Evolutionary conservation across 2,113 vertebrate genomes (phyloP).

Genomic region (Fulmarus glacialis): DNA sequence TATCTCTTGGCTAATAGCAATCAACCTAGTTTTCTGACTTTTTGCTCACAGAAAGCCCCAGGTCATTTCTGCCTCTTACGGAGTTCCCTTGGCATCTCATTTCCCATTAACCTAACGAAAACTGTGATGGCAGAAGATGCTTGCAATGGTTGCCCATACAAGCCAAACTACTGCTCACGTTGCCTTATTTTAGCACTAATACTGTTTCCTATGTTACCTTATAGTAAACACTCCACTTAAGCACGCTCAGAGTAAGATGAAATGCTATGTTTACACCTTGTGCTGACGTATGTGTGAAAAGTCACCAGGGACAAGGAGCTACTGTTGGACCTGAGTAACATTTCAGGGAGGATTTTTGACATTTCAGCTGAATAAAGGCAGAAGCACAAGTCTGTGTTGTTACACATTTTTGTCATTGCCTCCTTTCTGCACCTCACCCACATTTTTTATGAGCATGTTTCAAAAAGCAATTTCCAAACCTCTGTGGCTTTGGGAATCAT

Average conservation of each 20-base stretch:
- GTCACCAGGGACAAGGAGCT: accelerated
- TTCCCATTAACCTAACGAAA: not conserved
- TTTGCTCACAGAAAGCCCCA: not conserved
- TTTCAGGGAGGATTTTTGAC: not conserved
- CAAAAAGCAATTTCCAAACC: not conserved
- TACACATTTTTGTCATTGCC: not conserved
- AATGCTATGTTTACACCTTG: not conserved
- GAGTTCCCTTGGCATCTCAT: not conserved
- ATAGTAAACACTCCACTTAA: not conserved
- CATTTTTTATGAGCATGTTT: not conserved
- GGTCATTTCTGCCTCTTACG: not conserved
- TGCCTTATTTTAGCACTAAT: not conserved
- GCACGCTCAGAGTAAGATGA: not conserved
- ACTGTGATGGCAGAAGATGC: not conserved
- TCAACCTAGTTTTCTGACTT: not conserved
- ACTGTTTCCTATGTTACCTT: not conserved
- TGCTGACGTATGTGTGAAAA: not conserved
- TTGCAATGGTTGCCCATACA: not conserved
- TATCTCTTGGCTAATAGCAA: not conserved
- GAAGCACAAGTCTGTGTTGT: not conserved
- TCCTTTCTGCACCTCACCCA: not conserved
- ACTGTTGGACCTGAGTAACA: not conserved
- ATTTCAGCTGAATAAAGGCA: not conserved
- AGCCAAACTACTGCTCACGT: not conserved
- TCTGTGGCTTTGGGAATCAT: not conserved